Evolutionary conservation across 2,888 invertebrate species (phyloP), one percentile per base, ranked within the genome.

Genomic region (Nemurella pictetii): DNA sequence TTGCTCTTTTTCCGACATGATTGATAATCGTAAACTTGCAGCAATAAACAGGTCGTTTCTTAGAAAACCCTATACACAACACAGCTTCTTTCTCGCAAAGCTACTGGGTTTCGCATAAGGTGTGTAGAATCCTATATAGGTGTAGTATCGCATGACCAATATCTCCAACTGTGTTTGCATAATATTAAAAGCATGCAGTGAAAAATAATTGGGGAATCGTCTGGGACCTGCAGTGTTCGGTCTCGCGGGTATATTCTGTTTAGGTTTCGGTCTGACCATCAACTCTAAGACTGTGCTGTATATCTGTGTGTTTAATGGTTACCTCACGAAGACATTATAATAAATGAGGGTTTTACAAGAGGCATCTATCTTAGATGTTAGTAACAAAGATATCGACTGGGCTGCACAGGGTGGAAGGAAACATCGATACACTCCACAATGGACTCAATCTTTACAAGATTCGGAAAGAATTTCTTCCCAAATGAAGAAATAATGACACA

Each of bases 261-360:
- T 55, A 36, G 78, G 28, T 29, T 78, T 78, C n/a, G 29, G 78
- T 20, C 28, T 36, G 81, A 20, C 81, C 55, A 36, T n/a, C 55
- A 27, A 78, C 30, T 27, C 12, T 29, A 55, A 5, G 12, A n/a
- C 30, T 2, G 30, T 4, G 29, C 78, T n/a, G 81, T 12, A 29
- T 80, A 80, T 80, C 75, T 75, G 27, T 28, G 28, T 81, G 81
- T 81, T 55, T 81, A 81, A 81, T 81, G 81, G 81, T 81, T 81
- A 27, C 55, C 81, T 81, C 81, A 81, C 81, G 81, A 81, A 55
- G 35, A 32, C 81, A 81, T 35, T 81, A 80, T 80, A 28, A 81
- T 81, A 81, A 81, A 81, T 35, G 81, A 81, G 36, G 81, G 81
- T 81, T 55, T 55, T 35, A 36, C 81, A 55, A 81, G 81, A 55